Conservation (phyloP, 92 coral and sea anemone species). For the Palythoa grandis region DNA sequence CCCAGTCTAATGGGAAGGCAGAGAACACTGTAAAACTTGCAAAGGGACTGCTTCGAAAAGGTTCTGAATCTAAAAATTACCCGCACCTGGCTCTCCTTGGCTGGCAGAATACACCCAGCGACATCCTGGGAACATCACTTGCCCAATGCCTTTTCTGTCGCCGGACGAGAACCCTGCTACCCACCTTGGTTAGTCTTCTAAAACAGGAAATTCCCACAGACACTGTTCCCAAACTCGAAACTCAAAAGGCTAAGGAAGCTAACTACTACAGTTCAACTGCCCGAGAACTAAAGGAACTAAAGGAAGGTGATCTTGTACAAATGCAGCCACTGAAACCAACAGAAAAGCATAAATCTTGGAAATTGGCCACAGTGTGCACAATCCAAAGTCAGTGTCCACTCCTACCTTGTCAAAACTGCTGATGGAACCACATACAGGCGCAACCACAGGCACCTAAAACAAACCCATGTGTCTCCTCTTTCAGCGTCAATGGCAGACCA, state of each 20-base stretch:
- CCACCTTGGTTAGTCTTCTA: background rate
- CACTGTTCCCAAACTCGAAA: slow-evolving; percentile 13
- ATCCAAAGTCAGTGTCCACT: slow-evolving; percentile 22
- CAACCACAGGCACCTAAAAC: slow-evolving; percentile 17
- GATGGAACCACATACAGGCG: slow-evolving; percentile 12
- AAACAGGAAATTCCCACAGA: slow-evolving; percentile 16
- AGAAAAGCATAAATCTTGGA: slow-evolving; percentile 8
- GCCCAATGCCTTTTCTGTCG: background rate
- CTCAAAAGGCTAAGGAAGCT: slow-evolving; percentile 12
- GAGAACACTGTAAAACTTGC: slow-evolving; percentile 3
- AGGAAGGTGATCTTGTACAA: slow-evolving; percentile 17
- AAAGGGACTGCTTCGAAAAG: background rate
- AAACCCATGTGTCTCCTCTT: background rate
- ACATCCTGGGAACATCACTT: slow-evolving; percentile 3
- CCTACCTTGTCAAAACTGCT: slow-evolving; percentile 15
- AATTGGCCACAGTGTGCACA: slow-evolving; percentile 16
- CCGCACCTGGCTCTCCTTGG: slow-evolving; percentile 16
- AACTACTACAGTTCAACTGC: slow-evolving; percentile 12
- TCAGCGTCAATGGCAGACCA: slow-evolving; percentile 13
- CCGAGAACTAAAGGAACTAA: slow-evolving; percentile 8
- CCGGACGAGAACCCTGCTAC: background rate
- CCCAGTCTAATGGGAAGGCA: background rate
- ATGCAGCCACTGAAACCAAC: slow-evolving; percentile 29
- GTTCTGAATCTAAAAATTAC: background rate
- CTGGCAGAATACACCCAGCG: background rate